A percentile compares a stretch with the other conserved stretches of the same genome.
Conservation (phyloP, 2,113 vertebrate genomes). For the Nerophis ophidion region DNA sequence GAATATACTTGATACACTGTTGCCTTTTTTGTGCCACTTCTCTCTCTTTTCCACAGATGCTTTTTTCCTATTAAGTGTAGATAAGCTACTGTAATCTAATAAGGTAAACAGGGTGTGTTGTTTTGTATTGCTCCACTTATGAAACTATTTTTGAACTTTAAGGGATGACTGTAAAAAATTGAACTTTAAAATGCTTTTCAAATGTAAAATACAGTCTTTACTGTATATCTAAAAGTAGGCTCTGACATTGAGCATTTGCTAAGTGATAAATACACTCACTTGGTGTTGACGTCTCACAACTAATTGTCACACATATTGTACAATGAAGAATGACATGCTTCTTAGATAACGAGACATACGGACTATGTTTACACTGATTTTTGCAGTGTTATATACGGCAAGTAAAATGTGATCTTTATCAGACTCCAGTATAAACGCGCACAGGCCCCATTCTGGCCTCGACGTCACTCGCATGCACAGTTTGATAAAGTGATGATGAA, state of each 20-base stretch:
- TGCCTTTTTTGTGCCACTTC: slow-evolving; percentile 37
- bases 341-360: slow-evolving; percentile 10
- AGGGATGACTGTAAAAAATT: slow-evolving; percentile 24
- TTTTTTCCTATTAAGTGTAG: slow-evolving; percentile 50
- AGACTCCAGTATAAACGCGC: too few species aligned
- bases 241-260: not conserved
- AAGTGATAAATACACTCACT: slow-evolving; percentile 13
- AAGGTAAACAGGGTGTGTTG: slow-evolving; percentile 66
- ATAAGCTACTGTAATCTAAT: slow-evolving; percentile 52
- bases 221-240: slow-evolving; percentile 5
- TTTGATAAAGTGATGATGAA: too few species aligned
- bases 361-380: too few species aligned
- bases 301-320: slow-evolving; percentile 27
- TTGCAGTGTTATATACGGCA: too few species aligned
- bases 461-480: too few species aligned
- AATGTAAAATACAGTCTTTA: slow-evolving; percentile 27
- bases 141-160: slow-evolving; percentile 38
- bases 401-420: too few species aligned
- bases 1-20: slow-evolving; percentile 57
- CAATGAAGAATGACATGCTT: slow-evolving; percentile 34
- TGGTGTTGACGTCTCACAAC: slow-evolving; percentile 1
- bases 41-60: slow-evolving; percentile 28
- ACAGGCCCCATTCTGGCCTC: too few species aligned
- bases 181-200: slow-evolving; percentile 16
- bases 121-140: slow-evolving; percentile 49